Conservation (phyloP, 2,113 vertebrate species). For the Tyto alba region DNA sequence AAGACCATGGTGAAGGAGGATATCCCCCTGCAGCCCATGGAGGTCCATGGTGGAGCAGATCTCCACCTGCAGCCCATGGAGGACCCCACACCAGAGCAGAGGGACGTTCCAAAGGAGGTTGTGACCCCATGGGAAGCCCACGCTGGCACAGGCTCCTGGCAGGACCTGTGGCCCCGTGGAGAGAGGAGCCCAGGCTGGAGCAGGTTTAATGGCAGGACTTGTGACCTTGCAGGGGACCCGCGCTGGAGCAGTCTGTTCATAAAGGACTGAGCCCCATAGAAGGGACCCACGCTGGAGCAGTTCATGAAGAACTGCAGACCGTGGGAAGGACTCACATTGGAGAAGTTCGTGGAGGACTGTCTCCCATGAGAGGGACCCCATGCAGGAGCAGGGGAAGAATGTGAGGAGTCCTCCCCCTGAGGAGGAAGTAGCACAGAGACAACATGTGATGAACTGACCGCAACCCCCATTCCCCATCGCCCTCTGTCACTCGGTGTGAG, state of each 20-base stretch:
- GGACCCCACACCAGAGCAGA: not conserved
- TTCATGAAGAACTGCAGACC: not conserved
- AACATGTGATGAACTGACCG: fast-evolving
- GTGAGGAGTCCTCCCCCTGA: not conserved
- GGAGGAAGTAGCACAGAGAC: not conserved
- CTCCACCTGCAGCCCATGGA: not conserved
- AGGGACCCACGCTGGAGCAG: not conserved
- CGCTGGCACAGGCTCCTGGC: not conserved
- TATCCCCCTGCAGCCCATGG: not conserved
- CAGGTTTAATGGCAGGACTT: not conserved
- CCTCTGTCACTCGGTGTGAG: not conserved
- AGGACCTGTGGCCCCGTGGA: not conserved
- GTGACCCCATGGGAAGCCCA: fast-evolving
- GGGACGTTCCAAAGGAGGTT: not conserved
- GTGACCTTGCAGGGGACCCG: not conserved
- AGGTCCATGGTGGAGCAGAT: not conserved
- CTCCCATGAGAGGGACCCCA: not conserved
- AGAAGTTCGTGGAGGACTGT: not conserved
- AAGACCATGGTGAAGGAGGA: not conserved
- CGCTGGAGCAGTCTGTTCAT: not conserved
- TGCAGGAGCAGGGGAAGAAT: not conserved
- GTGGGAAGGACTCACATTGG: not conserved
- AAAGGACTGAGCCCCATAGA: not conserved
- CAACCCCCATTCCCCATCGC: not conserved
- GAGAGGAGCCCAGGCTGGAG: not conserved